Evolutionary conservation across 1,140 invertebrate genomes (phyloP), one percentile per base, ranked within the genome.

Genomic region (Fopius arisanus): DNA sequence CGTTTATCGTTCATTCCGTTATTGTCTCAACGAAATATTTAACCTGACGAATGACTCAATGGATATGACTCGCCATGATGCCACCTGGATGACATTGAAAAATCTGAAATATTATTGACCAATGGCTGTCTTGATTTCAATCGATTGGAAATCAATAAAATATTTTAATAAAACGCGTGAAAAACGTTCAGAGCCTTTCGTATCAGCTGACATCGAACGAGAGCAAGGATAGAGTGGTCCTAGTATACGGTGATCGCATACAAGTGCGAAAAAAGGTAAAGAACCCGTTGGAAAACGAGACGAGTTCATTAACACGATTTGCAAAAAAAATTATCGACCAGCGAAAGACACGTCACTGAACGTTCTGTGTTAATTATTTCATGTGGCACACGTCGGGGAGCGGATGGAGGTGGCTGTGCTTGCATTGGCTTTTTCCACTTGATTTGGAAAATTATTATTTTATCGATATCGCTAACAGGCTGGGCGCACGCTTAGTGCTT

Each of bases 231-330:
- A 88, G 88, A 84, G 88, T 90, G 86, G 89, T 90, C 85, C 89
- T 89, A 82, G 87, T 90, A 79, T 90, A 90, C 80, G 87, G 86
- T 79, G 89, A 90, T 84, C 89, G 89, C 88, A 90, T 90, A 81
- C 85, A 90, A 89, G 88, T 90, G 74, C 86, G 88, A 77, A 84
- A 86, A 81, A 89, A 90, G 88, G 88, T 89, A 89, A 89, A 87
- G 80, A 85, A 83, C 80, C n/a, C 73, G 12, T 40, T 40, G 23
- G 41, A 70, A 2, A n/a, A 48, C 16, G 43, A 48, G 16, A 48
- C 16, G 43, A 48, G 33, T 65, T 54, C 51, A 74, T 19, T 48
- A 48, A n/a, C 54, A 28, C 19, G 3, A 59, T 59, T 1, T 59
- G 10, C 9, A 14, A 12, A n/a, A 59, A 10, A 26, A 9, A 10